These are phyloP conservation scores for Morphnarchus princeps DNA, from an alignment of 2,113 vertebrate genomes.

Conservation along the genomic window DNA sequence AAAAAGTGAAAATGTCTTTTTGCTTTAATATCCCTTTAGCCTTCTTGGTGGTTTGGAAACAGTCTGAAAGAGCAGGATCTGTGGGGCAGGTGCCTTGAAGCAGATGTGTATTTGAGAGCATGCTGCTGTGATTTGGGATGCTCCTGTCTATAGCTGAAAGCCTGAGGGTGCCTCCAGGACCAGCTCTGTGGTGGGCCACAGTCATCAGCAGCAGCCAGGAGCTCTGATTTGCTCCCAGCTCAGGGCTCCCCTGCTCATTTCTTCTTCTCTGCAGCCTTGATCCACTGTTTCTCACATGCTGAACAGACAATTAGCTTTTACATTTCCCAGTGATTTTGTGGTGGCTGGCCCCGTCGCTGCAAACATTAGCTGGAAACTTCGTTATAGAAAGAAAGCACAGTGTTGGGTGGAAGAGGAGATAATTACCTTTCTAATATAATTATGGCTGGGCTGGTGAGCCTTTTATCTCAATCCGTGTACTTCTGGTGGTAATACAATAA, in stretches of 20 bases:
- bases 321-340: neutral
- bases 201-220: neutral
- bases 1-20: rapidly evolving
- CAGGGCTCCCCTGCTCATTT: rapidly evolving
- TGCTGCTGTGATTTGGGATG: neutral
- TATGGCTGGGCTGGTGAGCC: conserved; percentile 33
- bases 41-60: neutral
- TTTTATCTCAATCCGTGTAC: conserved; percentile 34
- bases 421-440: conserved; percentile 65
- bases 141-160: neutral
- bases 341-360: neutral
- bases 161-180: no score
- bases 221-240: neutral
- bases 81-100: neutral
- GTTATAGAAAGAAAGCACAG: neutral
- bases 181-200: rapidly evolving
- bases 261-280: neutral
- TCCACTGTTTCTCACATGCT: neutral
- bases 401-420: conserved; percentile 41
- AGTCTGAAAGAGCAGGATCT: neutral
- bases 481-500: conserved; percentile 20
- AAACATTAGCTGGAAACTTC: neutral
- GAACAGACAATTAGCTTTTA: neutral
- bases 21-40: neutral
- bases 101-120: neutral